Percentiles rank a stretch among this genome's conserved stretches.
phyloP scores from a whole-genome alignment of 2,113 vertebrate species.

The Corapipo altera region DNA sequence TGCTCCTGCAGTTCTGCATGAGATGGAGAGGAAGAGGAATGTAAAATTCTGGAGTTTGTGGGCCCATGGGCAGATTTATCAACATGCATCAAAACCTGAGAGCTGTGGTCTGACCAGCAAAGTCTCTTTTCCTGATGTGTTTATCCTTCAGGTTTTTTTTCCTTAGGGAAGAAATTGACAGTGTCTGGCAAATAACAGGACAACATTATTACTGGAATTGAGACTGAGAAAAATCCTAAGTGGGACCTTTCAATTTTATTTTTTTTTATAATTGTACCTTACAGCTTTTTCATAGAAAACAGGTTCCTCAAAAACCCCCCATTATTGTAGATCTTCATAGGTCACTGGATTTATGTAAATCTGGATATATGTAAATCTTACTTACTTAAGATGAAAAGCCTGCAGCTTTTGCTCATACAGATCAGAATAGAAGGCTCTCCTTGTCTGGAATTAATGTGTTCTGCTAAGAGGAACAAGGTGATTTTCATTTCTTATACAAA shows the following conservation, averaged over 20 bases:
- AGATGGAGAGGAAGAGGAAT: background rate
- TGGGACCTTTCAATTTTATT: background rate
- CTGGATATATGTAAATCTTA: background rate
- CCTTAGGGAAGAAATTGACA: background rate
- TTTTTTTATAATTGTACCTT: background rate
- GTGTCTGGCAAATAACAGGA: background rate
- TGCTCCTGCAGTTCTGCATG: background rate
- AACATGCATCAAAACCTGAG: background rate
- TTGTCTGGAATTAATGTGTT: background rate
- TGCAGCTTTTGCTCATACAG: background rate
- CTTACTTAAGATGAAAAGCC: background rate
- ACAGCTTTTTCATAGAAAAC: background rate
- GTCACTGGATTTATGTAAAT: background rate
- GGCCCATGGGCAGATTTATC: background rate
- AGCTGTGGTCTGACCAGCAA: background rate
- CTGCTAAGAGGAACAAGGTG: background rate
- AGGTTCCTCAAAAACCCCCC: accelerated
- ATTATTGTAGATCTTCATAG: background rate
- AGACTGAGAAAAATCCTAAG: background rate
- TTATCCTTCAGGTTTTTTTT: background rate
- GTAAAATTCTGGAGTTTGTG: background rate
- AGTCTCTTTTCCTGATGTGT: background rate
- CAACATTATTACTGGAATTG: background rate
- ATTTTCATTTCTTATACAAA: background rate
- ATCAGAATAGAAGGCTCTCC: background rate